These are phyloP conservation scores for Luehdorfia chinensis DNA, from an alignment of 1,140 invertebrate genomes.

Conservation along the genomic window DNA sequence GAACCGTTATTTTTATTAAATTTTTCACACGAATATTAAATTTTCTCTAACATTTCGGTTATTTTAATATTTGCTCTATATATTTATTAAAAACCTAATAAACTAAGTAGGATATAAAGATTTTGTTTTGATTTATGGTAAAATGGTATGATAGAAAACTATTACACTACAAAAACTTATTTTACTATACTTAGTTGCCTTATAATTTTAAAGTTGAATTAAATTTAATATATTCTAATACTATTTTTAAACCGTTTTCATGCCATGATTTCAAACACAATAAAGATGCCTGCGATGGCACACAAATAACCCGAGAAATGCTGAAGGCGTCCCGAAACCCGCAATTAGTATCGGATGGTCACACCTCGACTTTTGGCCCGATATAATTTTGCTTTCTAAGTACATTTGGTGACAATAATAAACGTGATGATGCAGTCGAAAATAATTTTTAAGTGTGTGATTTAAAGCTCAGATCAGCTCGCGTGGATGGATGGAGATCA, in stretches of 20 bases:
- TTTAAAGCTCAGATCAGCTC: conserved; percentile 34
- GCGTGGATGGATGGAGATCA: conserved; percentile 39
- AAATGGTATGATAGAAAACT: no score
- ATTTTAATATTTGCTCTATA: no score
- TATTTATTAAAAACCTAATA: no score
- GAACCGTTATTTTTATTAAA: no score
- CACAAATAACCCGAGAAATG: conserved; percentile 52
- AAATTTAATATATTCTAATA: no score
- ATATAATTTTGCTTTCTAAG: conserved; percentile 75
- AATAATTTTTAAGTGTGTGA: conserved; percentile 24
- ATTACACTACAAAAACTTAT: no score
- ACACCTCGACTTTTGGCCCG: conserved; percentile 63
- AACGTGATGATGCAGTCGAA: conserved; percentile 27
- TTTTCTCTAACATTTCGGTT: no score
- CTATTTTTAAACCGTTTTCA: conserved; percentile 54
- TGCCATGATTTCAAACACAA: conserved; percentile 37
- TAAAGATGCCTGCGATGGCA: conserved; percentile 49
- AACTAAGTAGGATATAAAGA: no score
- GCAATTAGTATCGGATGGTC: conserved; percentile 73
- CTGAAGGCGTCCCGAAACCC: conserved; percentile 47
- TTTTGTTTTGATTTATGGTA: no score
- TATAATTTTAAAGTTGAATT: no score
- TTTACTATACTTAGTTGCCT: no score
- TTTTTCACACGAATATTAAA: no score
- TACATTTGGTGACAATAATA: conserved; percentile 70